Conservation (phyloP, 2,113 vertebrate species). For the Condylura cristata region DNA sequence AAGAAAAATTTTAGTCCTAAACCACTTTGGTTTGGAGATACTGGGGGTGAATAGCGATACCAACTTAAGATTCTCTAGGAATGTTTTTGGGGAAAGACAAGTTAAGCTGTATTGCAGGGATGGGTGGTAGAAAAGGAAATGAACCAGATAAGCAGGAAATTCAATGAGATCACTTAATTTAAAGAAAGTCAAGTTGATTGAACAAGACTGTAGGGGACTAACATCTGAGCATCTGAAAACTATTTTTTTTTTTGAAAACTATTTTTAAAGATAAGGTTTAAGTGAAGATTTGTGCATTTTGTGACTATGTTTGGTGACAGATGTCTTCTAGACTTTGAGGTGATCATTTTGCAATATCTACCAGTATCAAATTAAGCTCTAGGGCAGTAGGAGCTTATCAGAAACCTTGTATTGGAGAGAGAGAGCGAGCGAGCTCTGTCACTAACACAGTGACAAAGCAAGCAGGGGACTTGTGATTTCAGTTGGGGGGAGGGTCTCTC, state of each 20-base stretch:
- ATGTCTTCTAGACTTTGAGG: background rate
- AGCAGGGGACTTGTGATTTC: background rate
- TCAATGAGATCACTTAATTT: background rate
- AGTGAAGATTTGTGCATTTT: background rate
- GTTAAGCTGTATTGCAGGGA: background rate
- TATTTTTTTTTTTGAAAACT: background rate
- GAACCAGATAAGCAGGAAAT: background rate
- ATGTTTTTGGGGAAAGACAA: background rate
- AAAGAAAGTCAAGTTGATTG: background rate
- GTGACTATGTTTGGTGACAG: background rate
- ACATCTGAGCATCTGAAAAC: background rate
- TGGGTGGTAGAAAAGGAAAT: background rate
- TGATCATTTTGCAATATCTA: background rate
- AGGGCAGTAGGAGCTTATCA: no score
- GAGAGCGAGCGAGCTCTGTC: background rate
- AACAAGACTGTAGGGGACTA: background rate
- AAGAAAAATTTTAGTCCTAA: background rate
- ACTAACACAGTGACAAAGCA: background rate
- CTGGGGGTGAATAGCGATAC: background rate
- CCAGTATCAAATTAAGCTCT: background rate
- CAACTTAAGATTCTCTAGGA: background rate
- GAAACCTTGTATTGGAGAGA: background rate
- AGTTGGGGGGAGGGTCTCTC: background rate
- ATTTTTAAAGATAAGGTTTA: background rate
- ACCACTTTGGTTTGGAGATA: background rate